Base-by-base conservation (phyloP, 2,888 invertebrate genomes). In the Trichogramma dendrolimi region DNA sequence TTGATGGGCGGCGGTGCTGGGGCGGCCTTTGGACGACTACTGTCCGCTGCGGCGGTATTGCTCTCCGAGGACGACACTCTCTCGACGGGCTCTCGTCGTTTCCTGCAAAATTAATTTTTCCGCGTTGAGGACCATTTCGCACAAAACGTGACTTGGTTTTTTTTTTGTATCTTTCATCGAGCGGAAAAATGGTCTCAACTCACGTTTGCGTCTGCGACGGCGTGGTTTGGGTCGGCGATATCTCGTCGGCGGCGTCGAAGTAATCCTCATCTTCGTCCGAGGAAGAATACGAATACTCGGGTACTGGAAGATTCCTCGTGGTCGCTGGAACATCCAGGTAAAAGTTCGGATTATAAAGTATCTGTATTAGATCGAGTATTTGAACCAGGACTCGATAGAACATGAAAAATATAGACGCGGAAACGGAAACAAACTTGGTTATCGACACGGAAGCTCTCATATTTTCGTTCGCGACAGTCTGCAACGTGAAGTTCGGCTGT, bases 221-320 rank as follows among this genome's bases (percentile, higher is more conserved):
- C 0, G 46, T 10, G 10, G 74, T 75, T 27, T 27, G 27, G 27
- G 27, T 27, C 38, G 73, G 72, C 40, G 75, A 72, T 62, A 77
- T 77, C 64, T 81, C 89, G 75, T 93, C 94, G 71, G 92, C 89
- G 5, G 94, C 94, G 82, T 97, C 97, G 79, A 87, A 97, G 81
- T 92, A 94, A 80, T 94, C 94, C 62, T 97, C 96, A 76, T 94
- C 94, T 61, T 92, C 92, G 78, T 98, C 97, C 42, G 96, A 96
- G 74, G 96, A 96, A n/a, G 96, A 97, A 80, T 96, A 97, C 1
- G 96, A 96, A 63, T 90, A 93, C 74, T 92, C 93, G 51, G 96
- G 96, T 39, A 94, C 91, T 62, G 87, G 83, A 63, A 88, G 83
- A 61, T 41, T 66, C 50, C 66, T 61, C 6, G 61, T 58, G 1